Percentiles rank a stretch among this genome's conserved stretches.
phyloP scores from a whole-genome alignment of 2,113 vertebrate genomes.

The Crypturellus undulatus region DNA sequence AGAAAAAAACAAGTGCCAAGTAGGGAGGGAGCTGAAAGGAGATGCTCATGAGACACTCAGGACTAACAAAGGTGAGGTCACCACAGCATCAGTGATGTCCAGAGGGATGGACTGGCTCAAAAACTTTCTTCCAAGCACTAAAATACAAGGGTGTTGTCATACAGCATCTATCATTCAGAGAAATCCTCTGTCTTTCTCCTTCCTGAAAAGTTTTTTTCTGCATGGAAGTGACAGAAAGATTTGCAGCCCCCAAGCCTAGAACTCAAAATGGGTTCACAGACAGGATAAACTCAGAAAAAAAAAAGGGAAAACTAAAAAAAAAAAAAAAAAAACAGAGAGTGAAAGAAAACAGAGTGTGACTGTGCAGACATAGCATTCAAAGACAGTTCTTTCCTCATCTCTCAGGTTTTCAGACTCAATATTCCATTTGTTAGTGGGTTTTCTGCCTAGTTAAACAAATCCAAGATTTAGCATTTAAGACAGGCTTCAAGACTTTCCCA shows the following conservation, averaged over 20 bases:
- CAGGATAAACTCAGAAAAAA: not conserved
- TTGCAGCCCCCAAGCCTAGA: not conserved
- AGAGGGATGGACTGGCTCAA: conserved; percentile 59
- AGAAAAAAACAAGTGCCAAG: conserved; percentile 64
- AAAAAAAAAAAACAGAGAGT: not conserved
- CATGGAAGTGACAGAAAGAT: not conserved
- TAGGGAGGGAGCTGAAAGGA: conserved; percentile 55
- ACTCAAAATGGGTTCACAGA: not conserved
- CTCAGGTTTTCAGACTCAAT: not conserved
- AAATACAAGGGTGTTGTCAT: conserved; percentile 28
- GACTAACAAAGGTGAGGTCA: conserved; percentile 57
- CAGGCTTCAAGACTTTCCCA: not conserved
- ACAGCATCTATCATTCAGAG: not conserved
- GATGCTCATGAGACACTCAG: conserved; percentile 69
- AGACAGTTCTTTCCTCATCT: not conserved
- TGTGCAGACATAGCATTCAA: not conserved
- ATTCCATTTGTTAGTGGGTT: not conserved
- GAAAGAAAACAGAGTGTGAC: not conserved
- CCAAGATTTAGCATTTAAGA: not conserved
- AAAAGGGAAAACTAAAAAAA: not conserved
- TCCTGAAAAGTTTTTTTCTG: not conserved
- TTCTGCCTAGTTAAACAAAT: not conserved
- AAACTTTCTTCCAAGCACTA: conserved; percentile 65
- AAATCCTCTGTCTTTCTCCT: not conserved
- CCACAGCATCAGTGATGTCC: conserved; percentile 67